phyloP scores from a whole-genome alignment of 2,113 vertebrate species.

The Coregonus clupeaformis region DNA sequence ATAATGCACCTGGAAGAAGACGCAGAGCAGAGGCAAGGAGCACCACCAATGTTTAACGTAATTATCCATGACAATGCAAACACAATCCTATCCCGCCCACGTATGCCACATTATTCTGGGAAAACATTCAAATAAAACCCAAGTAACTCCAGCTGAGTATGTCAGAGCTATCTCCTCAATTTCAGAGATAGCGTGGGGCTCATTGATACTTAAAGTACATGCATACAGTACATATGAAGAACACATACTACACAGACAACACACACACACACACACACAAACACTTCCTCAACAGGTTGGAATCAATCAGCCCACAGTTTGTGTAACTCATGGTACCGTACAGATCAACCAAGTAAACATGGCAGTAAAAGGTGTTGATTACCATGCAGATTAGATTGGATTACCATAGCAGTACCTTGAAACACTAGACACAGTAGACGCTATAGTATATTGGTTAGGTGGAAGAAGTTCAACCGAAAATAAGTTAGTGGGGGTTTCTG shows the following conservation, averaged over 20 bases:
- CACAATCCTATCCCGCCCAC: conserved; percentile 2
- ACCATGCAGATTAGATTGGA: conserved; percentile 29
- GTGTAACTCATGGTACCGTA: too few species aligned
- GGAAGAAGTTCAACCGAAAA: conserved; percentile 15
- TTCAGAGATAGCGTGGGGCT: background rate
- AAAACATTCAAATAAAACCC: conserved; percentile 20
- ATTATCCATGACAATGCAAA: conserved; percentile 25
- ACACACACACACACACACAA: too few species aligned
- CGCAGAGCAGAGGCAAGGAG: conserved; percentile 20
- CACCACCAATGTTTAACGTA: conserved; percentile 9
- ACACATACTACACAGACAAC: too few species aligned
- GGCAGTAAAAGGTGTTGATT: conserved; percentile 18
- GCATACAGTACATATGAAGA: too few species aligned
- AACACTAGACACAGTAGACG: background rate
- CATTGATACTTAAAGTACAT: too few species aligned
- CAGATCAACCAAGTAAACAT: too few species aligned
- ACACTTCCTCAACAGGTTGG: too few species aligned
- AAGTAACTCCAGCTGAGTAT: background rate
- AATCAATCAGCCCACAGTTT: too few species aligned
- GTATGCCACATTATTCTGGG: background rate
- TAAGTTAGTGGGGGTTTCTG: conserved; percentile 3
- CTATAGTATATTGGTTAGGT: conserved; percentile 7
- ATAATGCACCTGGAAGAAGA: conserved; percentile 46
- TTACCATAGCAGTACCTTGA: conserved; percentile 19
- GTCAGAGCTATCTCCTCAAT: background rate